Conservation (phyloP, 2,888 invertebrate genomes). For the Thera obeliscata region DNA sequence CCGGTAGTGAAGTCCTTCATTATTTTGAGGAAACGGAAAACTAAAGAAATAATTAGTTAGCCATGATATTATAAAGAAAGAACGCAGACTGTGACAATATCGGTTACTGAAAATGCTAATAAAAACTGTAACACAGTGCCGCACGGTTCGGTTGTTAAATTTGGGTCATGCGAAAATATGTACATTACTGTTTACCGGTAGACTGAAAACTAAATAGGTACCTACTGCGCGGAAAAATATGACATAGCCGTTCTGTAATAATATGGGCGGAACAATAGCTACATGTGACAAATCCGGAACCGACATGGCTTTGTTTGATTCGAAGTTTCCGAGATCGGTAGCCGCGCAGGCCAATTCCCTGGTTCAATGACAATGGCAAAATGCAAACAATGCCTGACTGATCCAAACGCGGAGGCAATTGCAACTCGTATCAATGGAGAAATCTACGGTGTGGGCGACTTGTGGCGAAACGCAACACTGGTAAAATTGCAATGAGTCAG, state of each 20-base stretch:
- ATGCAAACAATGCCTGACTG: conserved; percentile 62
- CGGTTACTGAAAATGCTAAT: conserved; percentile 40
- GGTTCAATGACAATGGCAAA: conserved; percentile 70
- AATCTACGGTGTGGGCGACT: conserved; percentile 71
- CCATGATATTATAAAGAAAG: conserved; percentile 42
- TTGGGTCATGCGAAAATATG: conserved; percentile 48
- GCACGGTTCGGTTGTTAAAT: conserved; percentile 41
- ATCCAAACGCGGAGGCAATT: conserved; percentile 63
- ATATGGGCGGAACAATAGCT: conserved; percentile 30
- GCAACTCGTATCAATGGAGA: conserved; percentile 76
- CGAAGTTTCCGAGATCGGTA: conserved; percentile 28
- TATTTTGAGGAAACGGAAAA: conserved; percentile 58
- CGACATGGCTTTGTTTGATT: conserved; percentile 34
- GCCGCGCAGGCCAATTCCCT: conserved; percentile 60
- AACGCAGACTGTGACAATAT: conserved; percentile 44
- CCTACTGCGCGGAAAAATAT: conserved; percentile 19
- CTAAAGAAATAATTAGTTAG: conserved; percentile 50
- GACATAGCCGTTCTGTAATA: conserved; percentile 27
- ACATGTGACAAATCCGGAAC: conserved; percentile 35
- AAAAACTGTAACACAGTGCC: conserved; percentile 38
- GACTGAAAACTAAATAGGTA: conserved; percentile 33
- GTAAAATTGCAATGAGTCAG: conserved; percentile 64
- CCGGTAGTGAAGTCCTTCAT: conserved; percentile 63
- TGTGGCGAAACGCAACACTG: conserved; percentile 62
- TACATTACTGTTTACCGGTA: conserved; percentile 34